phyloP scores from a whole-genome alignment of 2,113 vertebrate species.

The Gila orcuttii region DNA sequence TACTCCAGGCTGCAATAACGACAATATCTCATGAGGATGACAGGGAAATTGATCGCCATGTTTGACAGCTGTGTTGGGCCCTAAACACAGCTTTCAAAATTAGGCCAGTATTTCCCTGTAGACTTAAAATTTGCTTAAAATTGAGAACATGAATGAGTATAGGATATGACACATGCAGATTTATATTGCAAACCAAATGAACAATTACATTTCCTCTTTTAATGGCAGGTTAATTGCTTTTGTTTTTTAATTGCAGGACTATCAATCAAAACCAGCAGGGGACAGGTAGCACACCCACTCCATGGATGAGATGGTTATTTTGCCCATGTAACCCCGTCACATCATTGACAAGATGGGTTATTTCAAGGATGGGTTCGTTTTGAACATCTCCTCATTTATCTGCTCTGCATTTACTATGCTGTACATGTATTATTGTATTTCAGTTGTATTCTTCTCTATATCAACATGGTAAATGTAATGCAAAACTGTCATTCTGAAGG shows the following conservation, averaged over 20 bases:
- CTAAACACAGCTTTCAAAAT: constrained; percentile 13
- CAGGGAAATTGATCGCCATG: constrained; percentile 31
- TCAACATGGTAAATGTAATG: background rate
- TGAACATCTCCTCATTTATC: background rate
- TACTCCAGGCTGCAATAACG: constrained; percentile 36
- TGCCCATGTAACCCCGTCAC: background rate
- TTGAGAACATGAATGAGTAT: background rate
- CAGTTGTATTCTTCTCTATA: background rate
- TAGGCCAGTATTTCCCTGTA: constrained; percentile 20
- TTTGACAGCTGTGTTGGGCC: constrained; percentile 31
- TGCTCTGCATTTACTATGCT: constrained; percentile 30
- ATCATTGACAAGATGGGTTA: constrained; percentile 6
- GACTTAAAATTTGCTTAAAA: constrained; percentile 31
- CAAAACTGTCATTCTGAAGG: background rate
- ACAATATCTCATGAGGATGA: constrained; percentile 9
- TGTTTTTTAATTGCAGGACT: constrained; percentile 34
- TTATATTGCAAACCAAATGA: constrained; percentile 22
- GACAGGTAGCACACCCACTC: constrained; percentile 21
- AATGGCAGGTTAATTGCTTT: background rate
- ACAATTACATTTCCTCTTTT: background rate
- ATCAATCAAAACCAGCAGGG: constrained; percentile 24
- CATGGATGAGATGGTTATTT: constrained; percentile 31
- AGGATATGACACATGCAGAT: constrained; percentile 15
- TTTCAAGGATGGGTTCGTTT: background rate
- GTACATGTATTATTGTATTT: background rate